Evolutionary conservation across 2,113 vertebrate genomes (phyloP), one percentile per base, ranked within the genome.

Genomic region (Rynchops niger): DNA sequence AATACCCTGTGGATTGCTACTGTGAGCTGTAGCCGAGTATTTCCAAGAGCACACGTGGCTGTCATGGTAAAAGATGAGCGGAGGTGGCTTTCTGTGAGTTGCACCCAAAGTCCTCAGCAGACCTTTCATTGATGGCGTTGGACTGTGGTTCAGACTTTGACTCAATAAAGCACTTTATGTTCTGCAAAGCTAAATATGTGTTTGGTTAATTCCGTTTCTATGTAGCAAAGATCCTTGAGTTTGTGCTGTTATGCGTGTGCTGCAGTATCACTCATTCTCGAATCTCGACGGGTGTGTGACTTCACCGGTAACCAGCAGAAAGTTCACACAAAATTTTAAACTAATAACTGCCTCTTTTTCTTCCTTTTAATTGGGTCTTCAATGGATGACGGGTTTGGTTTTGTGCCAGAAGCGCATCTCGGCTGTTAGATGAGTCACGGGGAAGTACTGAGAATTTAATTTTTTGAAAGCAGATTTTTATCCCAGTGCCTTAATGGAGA

Each of bases 381-480:
- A 53, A 3, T 42, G 45, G 43, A 82, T 86, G 53, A 67, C 0
- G 0, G 40, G 16, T 58, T 85, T 82, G 82, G 27, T 10, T 45
- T 69, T 91, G 62, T 94, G 96, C 93, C 93, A 94, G 84, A 36
- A 73, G 40, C 19, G 0, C 43, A 52, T 95, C 73, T 87, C 0
- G 0, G 66, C 84, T 91, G 70, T 89, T 65, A 27, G 27, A 56
- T 90, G 92, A 95, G 49, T 88, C 91, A 90, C 58, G 43, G 49
- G 43, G 34, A 82, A 26, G 7, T 61, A 82, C 53, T 50, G 81
- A 45, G 42, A 67, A 84, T 74, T 81, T 43, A 74, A 87, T 71
- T 81, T 92, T 95, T 93, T 61, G 42, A 84, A 81, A 88, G 83
- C 58, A 80, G 83, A 70, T 80, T 87, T 86, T 71, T 84, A 65